Evolutionary conservation across 2,888 invertebrate species (phyloP).

Genomic region (Xestia sexstrigata): DNA sequence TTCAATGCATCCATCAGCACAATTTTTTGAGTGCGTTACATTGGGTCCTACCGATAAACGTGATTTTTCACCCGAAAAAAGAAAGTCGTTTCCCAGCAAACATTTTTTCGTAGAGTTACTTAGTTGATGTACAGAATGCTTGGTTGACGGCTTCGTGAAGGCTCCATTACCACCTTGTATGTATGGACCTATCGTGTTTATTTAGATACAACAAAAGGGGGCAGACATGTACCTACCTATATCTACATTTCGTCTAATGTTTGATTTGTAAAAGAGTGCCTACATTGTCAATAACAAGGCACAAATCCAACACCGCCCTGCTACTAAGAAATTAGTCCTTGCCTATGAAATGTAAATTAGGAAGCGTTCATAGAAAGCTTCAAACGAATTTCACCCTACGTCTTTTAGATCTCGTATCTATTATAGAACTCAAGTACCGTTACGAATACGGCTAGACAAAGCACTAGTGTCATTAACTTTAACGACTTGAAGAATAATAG

Average conservation of each 20-base stretch:
- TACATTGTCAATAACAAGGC: no score
- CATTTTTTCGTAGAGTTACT: no score
- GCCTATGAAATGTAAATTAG: background rate
- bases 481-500: conserved; percentile 45
- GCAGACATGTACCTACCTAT: no score
- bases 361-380: background rate
- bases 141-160: no score
- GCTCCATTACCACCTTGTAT: no score
- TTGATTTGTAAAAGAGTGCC: background rate
- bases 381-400: background rate
- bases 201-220: no score
- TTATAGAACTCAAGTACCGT: conserved; percentile 18
- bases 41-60: no score
- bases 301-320: background rate
- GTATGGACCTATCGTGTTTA: background rate
- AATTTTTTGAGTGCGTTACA: no score
- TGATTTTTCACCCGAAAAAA: no score
- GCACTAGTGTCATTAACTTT: conserved; percentile 29
- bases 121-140: no score
- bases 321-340: background rate
- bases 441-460: conserved; percentile 12
- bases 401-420: conserved; percentile 12
- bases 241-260: background rate
- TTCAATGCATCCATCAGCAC: no score
- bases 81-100: no score